Evolutionary conservation across 2,888 invertebrate species (phyloP).

Genomic region (Brachycybe producta): DNA sequence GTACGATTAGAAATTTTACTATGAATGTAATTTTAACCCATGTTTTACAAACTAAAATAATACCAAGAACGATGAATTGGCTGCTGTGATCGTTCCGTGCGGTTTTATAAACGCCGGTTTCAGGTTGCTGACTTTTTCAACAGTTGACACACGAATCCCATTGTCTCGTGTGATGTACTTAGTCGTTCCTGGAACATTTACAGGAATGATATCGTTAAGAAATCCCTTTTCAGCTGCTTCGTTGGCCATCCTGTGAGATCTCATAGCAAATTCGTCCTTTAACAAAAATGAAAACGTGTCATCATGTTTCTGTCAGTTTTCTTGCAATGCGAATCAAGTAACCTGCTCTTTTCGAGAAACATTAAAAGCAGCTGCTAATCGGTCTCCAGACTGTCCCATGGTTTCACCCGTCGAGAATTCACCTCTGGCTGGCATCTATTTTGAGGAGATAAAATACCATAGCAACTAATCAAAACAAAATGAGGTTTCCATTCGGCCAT

Average conservation of each 20-base stretch:
- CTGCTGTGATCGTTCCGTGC: constrained; percentile 97
- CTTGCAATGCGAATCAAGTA: too few species aligned
- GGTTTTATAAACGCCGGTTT: constrained; percentile 97
- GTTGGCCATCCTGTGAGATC: constrained; percentile 79
- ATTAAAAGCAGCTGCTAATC: constrained; percentile 85
- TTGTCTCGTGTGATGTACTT: constrained; percentile 77
- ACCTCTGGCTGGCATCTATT: constrained; percentile 82
- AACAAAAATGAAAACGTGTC: too few species aligned
- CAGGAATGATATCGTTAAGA: constrained; percentile 75
- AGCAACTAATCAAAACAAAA: neutral
- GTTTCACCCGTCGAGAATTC: constrained; percentile 97
- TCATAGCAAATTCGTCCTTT: constrained; percentile 81
- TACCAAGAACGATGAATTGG: constrained; percentile 87
- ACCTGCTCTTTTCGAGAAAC: constrained; percentile 71
- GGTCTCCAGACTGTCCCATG: constrained; percentile 97
- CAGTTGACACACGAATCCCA: constrained; percentile 82
- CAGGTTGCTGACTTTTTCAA: constrained; percentile 76
- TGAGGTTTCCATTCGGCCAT: too few species aligned
- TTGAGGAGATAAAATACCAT: constrained; percentile 10
- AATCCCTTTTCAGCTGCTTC: constrained; percentile 75
- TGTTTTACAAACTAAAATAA: neutral
- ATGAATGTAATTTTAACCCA: constrained; percentile 7
- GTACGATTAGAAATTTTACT: constrained; percentile 13
- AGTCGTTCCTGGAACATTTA: constrained; percentile 50
- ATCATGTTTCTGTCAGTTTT: neutral